phyloP scores from a whole-genome alignment of 2,888 invertebrate genomes.

The Neocrepidodera transversa region DNA sequence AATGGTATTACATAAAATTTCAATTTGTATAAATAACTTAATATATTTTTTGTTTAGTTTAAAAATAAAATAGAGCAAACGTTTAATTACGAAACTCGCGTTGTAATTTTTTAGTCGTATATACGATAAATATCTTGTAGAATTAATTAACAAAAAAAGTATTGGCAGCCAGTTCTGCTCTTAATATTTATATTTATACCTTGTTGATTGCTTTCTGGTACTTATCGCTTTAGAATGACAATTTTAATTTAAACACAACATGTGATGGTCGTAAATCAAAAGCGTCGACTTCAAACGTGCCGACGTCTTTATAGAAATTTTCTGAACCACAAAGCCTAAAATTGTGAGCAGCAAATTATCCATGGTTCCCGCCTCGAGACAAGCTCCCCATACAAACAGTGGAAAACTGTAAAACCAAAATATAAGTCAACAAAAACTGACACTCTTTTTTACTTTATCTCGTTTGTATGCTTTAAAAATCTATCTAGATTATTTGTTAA shows the following conservation, averaged over 20 bases:
- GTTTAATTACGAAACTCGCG: no score
- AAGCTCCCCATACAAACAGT: slow-evolving; percentile 35
- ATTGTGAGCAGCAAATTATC: slow-evolving; percentile 53
- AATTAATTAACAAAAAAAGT: slow-evolving; percentile 1
- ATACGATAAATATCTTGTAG: no score
- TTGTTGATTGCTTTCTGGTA: slow-evolving; percentile 21
- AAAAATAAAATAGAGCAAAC: no score
- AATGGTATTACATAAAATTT: no score
- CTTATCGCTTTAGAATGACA: slow-evolving; percentile 29
- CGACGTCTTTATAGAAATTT: slow-evolving; percentile 44
- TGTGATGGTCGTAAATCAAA: slow-evolving; percentile 48
- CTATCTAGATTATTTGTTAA: no score
- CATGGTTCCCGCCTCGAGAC: slow-evolving; percentile 50
- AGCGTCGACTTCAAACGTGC: slow-evolving; percentile 48
- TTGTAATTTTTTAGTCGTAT: no score
- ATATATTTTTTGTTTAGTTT: no score
- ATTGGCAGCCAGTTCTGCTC: slow-evolving; percentile 3
- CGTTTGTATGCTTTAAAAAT: no score
- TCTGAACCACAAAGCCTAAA: slow-evolving; percentile 52
- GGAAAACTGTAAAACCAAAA: background rate
- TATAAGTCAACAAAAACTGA: background rate
- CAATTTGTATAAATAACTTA: no score
- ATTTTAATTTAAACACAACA: slow-evolving; percentile 41
- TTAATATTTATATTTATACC: slow-evolving; percentile 15
- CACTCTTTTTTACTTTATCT: no score